Evolutionary conservation across 2,113 vertebrate species (phyloP).

Genomic region (Phasianus colchicus): DNA sequence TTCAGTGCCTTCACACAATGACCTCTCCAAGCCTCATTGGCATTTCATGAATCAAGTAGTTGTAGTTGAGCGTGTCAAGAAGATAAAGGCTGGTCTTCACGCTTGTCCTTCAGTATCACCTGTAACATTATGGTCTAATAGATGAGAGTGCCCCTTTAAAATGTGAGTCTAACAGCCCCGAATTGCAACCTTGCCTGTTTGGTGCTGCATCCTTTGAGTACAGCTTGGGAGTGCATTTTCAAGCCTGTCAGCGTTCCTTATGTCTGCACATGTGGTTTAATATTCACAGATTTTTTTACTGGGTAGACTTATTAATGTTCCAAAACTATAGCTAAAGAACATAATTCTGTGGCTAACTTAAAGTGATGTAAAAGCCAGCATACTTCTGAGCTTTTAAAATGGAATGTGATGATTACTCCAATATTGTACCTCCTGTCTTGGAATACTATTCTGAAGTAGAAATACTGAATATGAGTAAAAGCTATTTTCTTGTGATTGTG

Average conservation of each 20-base stretch:
- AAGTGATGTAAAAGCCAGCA: not conserved
- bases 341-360: rapidly evolving
- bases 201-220: conserved; percentile 5
- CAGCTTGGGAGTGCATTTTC: conserved; percentile 29
- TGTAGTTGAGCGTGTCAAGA: conserved; percentile 83
- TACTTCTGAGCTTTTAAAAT: not conserved
- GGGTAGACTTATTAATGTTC: not conserved
- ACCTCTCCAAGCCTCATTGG: conserved; percentile 83
- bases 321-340: rapidly evolving
- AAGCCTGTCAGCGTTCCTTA: not conserved
- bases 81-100: conserved; percentile 80
- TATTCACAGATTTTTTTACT: not conserved
- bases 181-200: conserved; percentile 41
- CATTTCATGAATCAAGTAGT: conserved; percentile 86
- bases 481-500: too few relatives aligned
- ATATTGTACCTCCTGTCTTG: not conserved
- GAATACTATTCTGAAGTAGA: not conserved
- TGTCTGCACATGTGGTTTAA: rapidly evolving
- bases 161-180: not conserved
- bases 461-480: not conserved
- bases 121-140: conserved; percentile 76
- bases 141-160: conserved; percentile 49
- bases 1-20: conserved; percentile 85
- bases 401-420: not conserved
- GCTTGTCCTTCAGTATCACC: conserved; percentile 81